These are phyloP conservation scores for Bimastos eiseni DNA, from an alignment of 2,888 invertebrate genomes.

Conservation along the genomic window DNA sequence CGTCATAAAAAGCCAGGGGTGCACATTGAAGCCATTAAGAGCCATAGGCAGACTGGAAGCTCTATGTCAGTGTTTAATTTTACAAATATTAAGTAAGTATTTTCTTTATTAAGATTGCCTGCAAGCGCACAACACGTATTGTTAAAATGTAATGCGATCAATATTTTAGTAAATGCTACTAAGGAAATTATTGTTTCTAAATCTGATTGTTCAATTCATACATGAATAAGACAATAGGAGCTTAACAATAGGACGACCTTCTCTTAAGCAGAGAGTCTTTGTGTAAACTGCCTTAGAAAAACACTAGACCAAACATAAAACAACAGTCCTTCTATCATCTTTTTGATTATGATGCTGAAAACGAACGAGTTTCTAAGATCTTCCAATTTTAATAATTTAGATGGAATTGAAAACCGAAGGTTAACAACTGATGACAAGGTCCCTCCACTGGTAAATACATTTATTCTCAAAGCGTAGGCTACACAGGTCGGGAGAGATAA, in stretches of 20 bases:
- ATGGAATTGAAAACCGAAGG: neutral
- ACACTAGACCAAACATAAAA: neutral
- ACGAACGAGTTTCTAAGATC: neutral
- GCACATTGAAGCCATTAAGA: too few species aligned
- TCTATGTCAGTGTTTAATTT: too few species aligned
- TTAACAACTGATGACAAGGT: neutral
- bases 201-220: neutral
- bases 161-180: neutral
- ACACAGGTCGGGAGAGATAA: neutral
- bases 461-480: neutral
- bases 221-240: neutral
- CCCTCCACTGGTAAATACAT: neutral
- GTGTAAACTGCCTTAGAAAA: neutral
- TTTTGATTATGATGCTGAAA: neutral
- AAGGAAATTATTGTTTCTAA: neutral
- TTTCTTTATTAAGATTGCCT: too few species aligned
- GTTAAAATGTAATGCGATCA: neutral
- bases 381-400: neutral
- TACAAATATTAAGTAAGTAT: too few species aligned
- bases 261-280: neutral
- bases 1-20: too few species aligned
- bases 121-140: too few species aligned
- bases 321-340: neutral
- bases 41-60: too few species aligned
- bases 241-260: neutral